Evolutionary conservation across 2,888 invertebrate genomes (phyloP), one percentile per base, ranked within the genome.

Genomic region (Microctonus hyperodae): DNA sequence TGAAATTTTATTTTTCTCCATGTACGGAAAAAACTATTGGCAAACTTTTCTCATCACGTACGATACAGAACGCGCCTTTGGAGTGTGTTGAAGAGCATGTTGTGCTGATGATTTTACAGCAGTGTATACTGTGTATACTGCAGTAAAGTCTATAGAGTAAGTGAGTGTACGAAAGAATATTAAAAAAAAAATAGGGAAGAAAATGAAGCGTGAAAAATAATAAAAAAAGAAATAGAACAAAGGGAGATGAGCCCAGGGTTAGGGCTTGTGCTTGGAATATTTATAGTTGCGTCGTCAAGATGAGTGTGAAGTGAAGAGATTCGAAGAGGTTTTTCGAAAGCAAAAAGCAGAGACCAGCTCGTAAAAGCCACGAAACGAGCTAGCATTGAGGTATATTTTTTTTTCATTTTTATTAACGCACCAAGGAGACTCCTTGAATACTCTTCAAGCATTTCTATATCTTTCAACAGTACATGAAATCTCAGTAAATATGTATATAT

Each of bases 271-370:
- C 25, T 35, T 60, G 35, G 53, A 40, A 75, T 78, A 78, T 78
- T 78, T 78, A 78, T 78, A 78, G 78, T 75, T 72, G 68, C 70
- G 76, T 77, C 75, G 78, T 76, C 73, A 76, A 70, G 78, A n/a
- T n/a, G n/a, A 73, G 64, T 72, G 68, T 59, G 35, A 40, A 64
- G 60, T 64, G 53, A 63, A 65, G 64, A 68, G 65, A 60, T 70
- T 59, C 40, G 55, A 40, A 37, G 35, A 68, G 37, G 53, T 64
- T 63, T 59, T 58, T 35, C 44, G 25, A 28, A 25, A 51, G 13
- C 48, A 31, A 48, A 61, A 57, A 59, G 20, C 57, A 56, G 70
- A 68, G 63, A 50, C 59, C 22, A n/a, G n/a, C n/a, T 37, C 25
- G 58, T 64, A 60, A 63, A 68, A 44, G 63, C 57, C 68, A 65